Evolutionary conservation across 92 coral and sea anemone genomes (phyloP), one percentile per base, ranked within the genome.

Genomic region (Montipora capitata): DNA sequence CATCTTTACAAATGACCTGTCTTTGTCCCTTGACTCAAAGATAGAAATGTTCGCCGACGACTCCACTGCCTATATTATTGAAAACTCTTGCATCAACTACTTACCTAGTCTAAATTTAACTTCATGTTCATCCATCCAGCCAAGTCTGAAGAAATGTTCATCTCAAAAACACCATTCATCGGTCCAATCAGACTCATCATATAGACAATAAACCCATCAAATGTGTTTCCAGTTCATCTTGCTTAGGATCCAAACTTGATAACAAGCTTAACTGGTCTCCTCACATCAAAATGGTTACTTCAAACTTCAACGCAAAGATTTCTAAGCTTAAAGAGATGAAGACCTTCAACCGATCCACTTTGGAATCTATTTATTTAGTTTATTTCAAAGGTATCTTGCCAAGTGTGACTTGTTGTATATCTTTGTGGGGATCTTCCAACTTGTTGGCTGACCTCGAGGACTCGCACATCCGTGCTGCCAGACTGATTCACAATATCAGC

Each of bases 391-490:
- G 52, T 48, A 48, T 48, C 52, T 48, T 88, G 7, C 82, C 77
- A 13, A 69, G 77, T 18, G 77, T 62, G 13, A 88, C 92, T n/a
- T 82, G 82, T 51, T 81, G 92, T 35, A 73, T 82, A 35, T 82
- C 84, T 20, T 64, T 49, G 12, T 7, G 12, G 7, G 35, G 35
- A 27, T 27, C 35, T 27, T 27, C 35, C 35, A 27, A 27, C 35
- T 27, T 27, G 35, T 27, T 27, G 35, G 35, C 35, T 27, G 35
- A 27, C 35, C 35, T 27, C 35, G 35, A 27, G 35, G 35, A 27
- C 35, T 27, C 35, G 1, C 35, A 27, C 1, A 27, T 27, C 35
- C 35, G 35, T 27, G 35, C 35, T 27, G 35, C 35, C 35, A 27
- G 35, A 27, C 35, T 27, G 35, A 27, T 27, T 27, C 35, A 27